Conservation (phyloP, 2,888 invertebrate genomes). For the Coecobrya sp. region DNA sequence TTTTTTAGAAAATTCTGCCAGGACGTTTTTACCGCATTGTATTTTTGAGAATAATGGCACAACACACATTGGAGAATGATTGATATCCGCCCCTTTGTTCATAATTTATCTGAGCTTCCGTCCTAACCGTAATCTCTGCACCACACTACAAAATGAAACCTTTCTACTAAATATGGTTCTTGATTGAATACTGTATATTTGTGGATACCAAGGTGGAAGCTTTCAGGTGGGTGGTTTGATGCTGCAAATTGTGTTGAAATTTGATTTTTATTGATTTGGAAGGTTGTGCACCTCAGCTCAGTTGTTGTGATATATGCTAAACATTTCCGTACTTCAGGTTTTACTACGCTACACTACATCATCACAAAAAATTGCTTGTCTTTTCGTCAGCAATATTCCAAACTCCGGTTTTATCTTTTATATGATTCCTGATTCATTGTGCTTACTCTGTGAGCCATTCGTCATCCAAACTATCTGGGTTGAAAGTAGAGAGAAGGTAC, state of each 20-base stretch:
- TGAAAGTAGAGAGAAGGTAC: background rate
- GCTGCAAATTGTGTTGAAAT: conserved; percentile 32
- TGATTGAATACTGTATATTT: conserved; percentile 24
- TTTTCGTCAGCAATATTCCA: background rate
- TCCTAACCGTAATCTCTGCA: background rate
- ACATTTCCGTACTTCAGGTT: background rate
- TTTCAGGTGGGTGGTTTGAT: background rate
- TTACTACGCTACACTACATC: background rate
- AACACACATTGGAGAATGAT: conserved; percentile 51
- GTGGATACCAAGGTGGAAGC: background rate
- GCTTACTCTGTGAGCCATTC: background rate
- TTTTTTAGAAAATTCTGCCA: background rate
- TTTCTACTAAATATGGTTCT: background rate
- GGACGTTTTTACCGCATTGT: conserved; percentile 22
- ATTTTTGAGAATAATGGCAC: conserved; percentile 1
- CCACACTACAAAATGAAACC: background rate
- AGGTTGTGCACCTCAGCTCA: background rate
- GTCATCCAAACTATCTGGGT: background rate
- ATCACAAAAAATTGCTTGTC: conserved; percentile 15
- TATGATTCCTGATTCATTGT: conserved; percentile 2
- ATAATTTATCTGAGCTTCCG: conserved; percentile 47
- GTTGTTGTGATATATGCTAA: background rate
- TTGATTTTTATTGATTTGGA: conserved; percentile 22
- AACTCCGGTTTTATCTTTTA: background rate
- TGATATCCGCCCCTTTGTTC: conserved; percentile 66